These are phyloP conservation scores for Sebastes nivosus DNA, from an alignment of 2,797 vertebrate species.

Conservation along the genomic window DNA sequence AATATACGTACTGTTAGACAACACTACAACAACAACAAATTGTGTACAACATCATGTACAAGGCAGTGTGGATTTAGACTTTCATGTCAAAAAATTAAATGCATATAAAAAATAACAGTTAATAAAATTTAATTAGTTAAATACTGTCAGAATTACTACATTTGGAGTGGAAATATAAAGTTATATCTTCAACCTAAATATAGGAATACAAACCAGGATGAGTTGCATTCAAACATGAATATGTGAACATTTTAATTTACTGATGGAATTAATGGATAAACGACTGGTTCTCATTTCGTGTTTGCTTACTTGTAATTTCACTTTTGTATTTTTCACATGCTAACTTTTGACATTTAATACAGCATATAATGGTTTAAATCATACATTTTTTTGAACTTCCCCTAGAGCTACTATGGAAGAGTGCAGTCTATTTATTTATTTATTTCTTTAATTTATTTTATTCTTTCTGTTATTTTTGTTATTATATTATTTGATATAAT, in stretches of 20 bases:
- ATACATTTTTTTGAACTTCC: background rate
- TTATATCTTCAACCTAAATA: background rate
- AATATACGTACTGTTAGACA: too few relatives aligned
- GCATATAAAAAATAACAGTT: background rate
- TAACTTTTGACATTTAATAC: background rate
- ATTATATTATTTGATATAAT: too few relatives aligned
- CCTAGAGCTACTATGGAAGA: too few relatives aligned
- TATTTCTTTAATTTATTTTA: too few relatives aligned
- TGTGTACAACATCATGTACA: too few relatives aligned
- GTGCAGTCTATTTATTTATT: too few relatives aligned
- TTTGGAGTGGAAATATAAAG: background rate
- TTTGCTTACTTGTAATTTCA: background rate
- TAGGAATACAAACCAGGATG: background rate
- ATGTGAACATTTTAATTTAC: too few relatives aligned
- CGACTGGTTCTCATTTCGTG: accelerated
- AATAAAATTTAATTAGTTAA: background rate
- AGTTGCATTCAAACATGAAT: background rate
- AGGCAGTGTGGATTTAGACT: too few relatives aligned
- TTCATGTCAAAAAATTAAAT: background rate
- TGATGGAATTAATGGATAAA: too few relatives aligned
- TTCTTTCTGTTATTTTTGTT: too few relatives aligned
- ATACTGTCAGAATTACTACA: background rate
- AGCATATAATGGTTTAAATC: background rate
- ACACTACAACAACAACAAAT: too few relatives aligned
- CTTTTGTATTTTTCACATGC: background rate